phyloP scores from a whole-genome alignment of 2,113 vertebrate species.

The Mastomys coucha region DNA sequence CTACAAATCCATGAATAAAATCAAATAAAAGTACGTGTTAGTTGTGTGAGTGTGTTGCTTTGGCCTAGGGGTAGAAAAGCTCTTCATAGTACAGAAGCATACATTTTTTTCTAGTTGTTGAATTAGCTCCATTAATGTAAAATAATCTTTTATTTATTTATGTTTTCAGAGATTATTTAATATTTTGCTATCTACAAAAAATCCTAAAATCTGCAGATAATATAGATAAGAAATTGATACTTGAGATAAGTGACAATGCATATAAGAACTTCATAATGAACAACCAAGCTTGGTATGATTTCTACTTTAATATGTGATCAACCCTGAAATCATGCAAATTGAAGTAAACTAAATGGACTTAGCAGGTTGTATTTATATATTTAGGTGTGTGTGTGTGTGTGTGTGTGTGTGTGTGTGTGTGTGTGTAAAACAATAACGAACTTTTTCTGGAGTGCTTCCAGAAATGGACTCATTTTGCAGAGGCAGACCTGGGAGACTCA shows the following conservation, averaged over 20 bases:
- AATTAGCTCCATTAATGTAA: background rate
- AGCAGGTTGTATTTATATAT: background rate
- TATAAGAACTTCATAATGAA: background rate
- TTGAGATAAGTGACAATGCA: background rate
- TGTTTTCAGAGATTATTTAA: background rate
- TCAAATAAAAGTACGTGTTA: background rate
- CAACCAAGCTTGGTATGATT: background rate
- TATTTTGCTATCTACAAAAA: background rate
- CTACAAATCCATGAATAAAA: background rate
- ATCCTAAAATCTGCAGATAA: background rate
- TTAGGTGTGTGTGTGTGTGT: background rate
- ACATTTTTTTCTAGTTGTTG: background rate
- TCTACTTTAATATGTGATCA: background rate
- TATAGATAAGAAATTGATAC: background rate
- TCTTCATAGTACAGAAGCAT: background rate
- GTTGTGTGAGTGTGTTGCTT: background rate
- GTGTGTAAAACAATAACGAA: background rate
- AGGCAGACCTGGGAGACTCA: background rate
- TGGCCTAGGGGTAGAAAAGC: background rate
- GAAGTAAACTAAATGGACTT: background rate
- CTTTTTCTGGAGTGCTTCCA: background rate
- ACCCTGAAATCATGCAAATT: background rate
- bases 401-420: accelerated
- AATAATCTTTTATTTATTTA: background rate
- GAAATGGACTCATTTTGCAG: background rate